These are phyloP conservation scores for Enoplosus armatus DNA, from an alignment of 2,797 vertebrate species.

Conservation along the genomic window DNA sequence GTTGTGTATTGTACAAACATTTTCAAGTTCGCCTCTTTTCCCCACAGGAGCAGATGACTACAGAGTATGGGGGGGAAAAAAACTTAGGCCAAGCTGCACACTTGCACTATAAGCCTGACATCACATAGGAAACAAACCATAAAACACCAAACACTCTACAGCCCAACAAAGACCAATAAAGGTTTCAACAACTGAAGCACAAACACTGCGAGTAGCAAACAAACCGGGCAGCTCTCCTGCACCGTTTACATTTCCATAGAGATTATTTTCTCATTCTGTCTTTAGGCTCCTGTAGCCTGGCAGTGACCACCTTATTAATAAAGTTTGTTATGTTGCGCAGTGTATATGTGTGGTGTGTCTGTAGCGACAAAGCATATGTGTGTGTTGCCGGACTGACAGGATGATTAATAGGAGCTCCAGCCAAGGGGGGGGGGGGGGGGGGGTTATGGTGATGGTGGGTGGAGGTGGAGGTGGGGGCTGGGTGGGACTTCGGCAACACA, in stretches of 20 bases:
- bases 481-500: constrained; percentile 66
- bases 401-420: constrained; percentile 81
- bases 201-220: constrained; percentile 72
- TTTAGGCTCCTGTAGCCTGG: constrained; percentile 50
- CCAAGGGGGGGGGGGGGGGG: constrained; percentile 28
- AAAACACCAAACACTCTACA: constrained; percentile 73
- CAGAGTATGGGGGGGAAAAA: constrained; percentile 46
- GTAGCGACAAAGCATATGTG: constrained; percentile 50
- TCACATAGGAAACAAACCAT: constrained; percentile 73
- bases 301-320: constrained; percentile 71
- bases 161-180: constrained; percentile 78
- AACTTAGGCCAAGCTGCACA: constrained; percentile 58
- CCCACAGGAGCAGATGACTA: constrained; percentile 51
- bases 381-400: constrained; percentile 75
- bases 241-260: constrained; percentile 59
- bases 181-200: constrained; percentile 66
- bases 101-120: constrained; percentile 70
- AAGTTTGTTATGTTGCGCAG: constrained; percentile 65
- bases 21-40: constrained; percentile 53
- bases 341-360: constrained; percentile 46
- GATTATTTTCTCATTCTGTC: constrained; percentile 62
- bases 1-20: constrained; percentile 43
- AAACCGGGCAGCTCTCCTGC: constrained; percentile 57
- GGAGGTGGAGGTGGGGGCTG: constrained; percentile 48
- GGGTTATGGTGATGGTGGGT: neutral